phyloP scores from a whole-genome alignment of 23 tunicate species.

The Ciona savignyi region DNA sequence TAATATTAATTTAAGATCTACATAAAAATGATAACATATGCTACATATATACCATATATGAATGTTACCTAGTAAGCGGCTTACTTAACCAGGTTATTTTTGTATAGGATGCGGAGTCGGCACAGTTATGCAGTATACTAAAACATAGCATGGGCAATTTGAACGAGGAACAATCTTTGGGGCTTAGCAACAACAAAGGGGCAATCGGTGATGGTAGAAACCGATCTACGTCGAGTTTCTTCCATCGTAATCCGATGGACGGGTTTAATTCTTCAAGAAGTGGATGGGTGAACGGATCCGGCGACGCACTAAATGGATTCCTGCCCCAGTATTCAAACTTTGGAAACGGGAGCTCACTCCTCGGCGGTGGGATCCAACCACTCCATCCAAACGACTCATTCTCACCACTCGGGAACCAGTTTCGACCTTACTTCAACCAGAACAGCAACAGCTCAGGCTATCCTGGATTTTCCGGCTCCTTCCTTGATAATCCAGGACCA shows the following conservation, averaged over 20 bases:
- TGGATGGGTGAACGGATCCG: constrained; percentile 22
- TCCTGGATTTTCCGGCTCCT: background rate
- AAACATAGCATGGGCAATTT: constrained; percentile 44
- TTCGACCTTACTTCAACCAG: constrained; percentile 27
- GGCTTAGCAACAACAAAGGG: constrained; percentile 25
- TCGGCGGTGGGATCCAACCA: constrained; percentile 16
- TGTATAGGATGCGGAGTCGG: constrained; percentile 59
- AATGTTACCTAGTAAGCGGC: no score
- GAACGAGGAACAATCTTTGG: constrained; percentile 10
- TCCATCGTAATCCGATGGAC: background rate
- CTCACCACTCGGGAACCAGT: constrained; percentile 23
- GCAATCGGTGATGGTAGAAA: constrained; percentile 62
- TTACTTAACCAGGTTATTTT: no score
- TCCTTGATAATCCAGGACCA: constrained; percentile 3
- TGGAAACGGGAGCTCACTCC: constrained; percentile 10
- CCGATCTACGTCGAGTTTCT: constrained; percentile 1
- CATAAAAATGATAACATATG: no score
- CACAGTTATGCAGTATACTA: constrained; percentile 53
- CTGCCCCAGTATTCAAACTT: constrained; percentile 26
- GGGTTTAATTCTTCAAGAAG: background rate
- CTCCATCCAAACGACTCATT: constrained; percentile 8
- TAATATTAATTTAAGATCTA: no score
- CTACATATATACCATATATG: no score
- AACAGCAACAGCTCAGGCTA: background rate
- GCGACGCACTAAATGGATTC: constrained; percentile 20